phyloP scores from a whole-genome alignment of 2,888 invertebrate species.

The Hemithea aestivaria region DNA sequence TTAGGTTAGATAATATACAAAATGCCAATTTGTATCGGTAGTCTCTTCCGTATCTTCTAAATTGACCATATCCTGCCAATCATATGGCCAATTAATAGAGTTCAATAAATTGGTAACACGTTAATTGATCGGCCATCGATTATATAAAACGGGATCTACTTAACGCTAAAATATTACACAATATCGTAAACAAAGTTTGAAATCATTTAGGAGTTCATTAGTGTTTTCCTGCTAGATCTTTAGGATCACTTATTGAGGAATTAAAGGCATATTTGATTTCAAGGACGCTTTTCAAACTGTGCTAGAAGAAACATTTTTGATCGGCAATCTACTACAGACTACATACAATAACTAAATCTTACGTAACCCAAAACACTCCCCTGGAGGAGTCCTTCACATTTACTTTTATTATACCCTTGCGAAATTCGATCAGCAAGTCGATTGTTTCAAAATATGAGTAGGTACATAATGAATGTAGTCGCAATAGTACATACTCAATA shows the following conservation, averaged over 20 bases:
- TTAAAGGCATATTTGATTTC: too few species aligned
- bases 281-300: too few species aligned
- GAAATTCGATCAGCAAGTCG: too few species aligned
- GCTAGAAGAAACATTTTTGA: too few species aligned
- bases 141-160: slow-evolving; percentile 14
- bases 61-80: slow-evolving; percentile 60
- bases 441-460: slow-evolving; percentile 7
- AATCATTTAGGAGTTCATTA: background rate
- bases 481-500: background rate
- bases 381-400: too few species aligned
- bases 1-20: slow-evolving; percentile 24
- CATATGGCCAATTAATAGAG: slow-evolving; percentile 38
- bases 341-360: too few species aligned
- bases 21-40: slow-evolving; percentile 47
- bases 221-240: too few species aligned
- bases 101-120: slow-evolving; percentile 22
- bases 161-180: slow-evolving; percentile 11
- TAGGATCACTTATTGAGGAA: too few species aligned
- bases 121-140: slow-evolving; percentile 16
- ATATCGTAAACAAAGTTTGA: background rate
- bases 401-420: too few species aligned
- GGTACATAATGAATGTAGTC: too few species aligned
- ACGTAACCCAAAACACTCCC: too few species aligned
- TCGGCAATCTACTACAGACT: too few species aligned
- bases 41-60: slow-evolving; percentile 59